Evolutionary conservation across 2,113 vertebrate species (phyloP).

Genomic region (Malurus alboscapulatus): DNA sequence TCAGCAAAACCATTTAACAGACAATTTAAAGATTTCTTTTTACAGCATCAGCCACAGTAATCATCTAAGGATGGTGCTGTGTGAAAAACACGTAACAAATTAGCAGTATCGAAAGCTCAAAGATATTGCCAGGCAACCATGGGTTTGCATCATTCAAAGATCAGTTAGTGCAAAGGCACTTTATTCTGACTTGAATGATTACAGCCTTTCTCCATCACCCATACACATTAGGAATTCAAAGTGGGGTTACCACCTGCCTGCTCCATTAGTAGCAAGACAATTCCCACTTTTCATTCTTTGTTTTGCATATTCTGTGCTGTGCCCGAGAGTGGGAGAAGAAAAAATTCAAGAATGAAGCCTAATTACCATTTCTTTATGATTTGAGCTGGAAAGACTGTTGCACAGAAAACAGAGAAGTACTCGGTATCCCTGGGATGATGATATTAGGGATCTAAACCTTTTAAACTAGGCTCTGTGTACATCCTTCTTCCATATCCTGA

Average conservation of each 20-base stretch:
- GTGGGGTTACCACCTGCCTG: slow-evolving; percentile 37
- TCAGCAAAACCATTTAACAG: neutral
- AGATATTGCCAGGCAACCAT: slow-evolving; percentile 18
- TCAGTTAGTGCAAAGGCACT: neutral
- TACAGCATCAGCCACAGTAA: neutral
- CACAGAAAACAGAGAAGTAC: neutral
- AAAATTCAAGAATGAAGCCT: neutral
- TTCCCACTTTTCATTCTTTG: neutral
- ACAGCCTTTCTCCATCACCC: slow-evolving; percentile 22
- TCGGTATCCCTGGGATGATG: neutral
- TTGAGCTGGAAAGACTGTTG: neutral
- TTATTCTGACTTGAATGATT: slow-evolving; percentile 46
- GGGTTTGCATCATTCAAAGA: slow-evolving; percentile 2
- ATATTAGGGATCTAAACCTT: neutral
- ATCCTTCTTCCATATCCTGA: neutral
- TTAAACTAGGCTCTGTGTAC: neutral
- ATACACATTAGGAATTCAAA: slow-evolving; percentile 3
- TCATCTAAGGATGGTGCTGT: neutral
- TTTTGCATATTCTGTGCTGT: neutral
- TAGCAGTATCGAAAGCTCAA: neutral
- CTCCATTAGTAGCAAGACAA: slow-evolving; percentile 9
- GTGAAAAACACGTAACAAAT: neutral
- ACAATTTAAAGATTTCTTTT: slow-evolving; percentile 3
- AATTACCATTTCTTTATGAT: slow-evolving; percentile 6
- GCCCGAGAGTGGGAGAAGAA: neutral